phyloP scores from a whole-genome alignment of 2,113 vertebrate genomes.

The Pterocles gutturalis region DNA sequence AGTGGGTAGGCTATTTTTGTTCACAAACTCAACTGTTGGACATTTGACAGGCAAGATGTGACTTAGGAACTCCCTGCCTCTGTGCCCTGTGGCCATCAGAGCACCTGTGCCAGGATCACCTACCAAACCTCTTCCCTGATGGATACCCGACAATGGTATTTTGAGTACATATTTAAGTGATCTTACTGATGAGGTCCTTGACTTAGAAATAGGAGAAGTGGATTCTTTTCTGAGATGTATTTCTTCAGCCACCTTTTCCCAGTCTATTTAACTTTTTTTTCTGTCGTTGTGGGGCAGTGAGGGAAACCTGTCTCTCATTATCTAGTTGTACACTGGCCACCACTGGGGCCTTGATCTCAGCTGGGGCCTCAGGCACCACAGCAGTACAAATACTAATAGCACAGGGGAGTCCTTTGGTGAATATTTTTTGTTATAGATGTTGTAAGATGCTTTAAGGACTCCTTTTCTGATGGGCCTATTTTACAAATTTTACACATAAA shows the following conservation, averaged over 20 bases:
- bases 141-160: background rate
- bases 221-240: slow-evolving; percentile 10
- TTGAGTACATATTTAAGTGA: background rate
- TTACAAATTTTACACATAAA: slow-evolving; percentile 45
- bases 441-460: slow-evolving; percentile 21
- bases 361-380: slow-evolving; percentile 57
- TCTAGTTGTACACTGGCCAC: slow-evolving; percentile 60
- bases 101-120: background rate
- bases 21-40: background rate
- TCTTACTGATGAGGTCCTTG: background rate
- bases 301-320: slow-evolving; percentile 72
- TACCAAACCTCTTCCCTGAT: background rate
- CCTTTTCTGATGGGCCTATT: slow-evolving; percentile 39
- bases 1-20: background rate
- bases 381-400: slow-evolving; percentile 53
- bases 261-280: slow-evolving; percentile 16
- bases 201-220: slow-evolving; percentile 10
- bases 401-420: slow-evolving; percentile 22
- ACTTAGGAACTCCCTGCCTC: background rate
- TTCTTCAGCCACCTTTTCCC: slow-evolving; percentile 43
- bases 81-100: background rate
- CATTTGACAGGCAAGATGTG: background rate
- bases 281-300: background rate
- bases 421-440: slow-evolving; percentile 39
- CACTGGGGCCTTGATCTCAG: slow-evolving; percentile 52